Evolutionary conservation across 2,888 invertebrate genomes (phyloP).

Genomic region (Lycophotia porphyrea): DNA sequence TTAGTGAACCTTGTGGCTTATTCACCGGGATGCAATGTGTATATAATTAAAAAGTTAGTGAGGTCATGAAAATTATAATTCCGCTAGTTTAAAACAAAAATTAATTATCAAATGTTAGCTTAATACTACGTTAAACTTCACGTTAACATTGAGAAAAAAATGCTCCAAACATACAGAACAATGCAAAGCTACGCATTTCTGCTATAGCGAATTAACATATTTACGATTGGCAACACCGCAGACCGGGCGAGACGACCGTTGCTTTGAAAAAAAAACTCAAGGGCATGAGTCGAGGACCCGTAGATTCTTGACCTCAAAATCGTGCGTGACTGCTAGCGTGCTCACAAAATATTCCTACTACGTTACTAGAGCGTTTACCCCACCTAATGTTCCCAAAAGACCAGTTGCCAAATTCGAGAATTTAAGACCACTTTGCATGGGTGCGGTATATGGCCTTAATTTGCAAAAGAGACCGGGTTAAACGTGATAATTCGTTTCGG

Average conservation of each 20-base stretch:
- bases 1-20: slow-evolving; percentile 11
- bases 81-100: background rate
- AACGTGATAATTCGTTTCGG: slow-evolving; percentile 6
- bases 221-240: slow-evolving; percentile 61
- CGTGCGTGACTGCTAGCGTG: slow-evolving; percentile 70
- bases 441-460: slow-evolving; percentile 34
- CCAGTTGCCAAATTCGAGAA: slow-evolving; percentile 33
- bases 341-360: slow-evolving; percentile 67
- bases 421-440: slow-evolving; percentile 27
- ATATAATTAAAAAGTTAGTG: slow-evolving; percentile 29
- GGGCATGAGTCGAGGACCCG: slow-evolving; percentile 85
- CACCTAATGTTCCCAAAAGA: slow-evolving; percentile 53
- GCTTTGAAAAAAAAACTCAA: slow-evolving; percentile 84
- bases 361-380: slow-evolving; percentile 73
- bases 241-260: slow-evolving; percentile 73
- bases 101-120: background rate
- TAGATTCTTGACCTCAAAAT: slow-evolving; percentile 86
- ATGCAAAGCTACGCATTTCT: slow-evolving; percentile 45
- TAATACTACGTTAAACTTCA: background rate
- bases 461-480: slow-evolving; percentile 24
- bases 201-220: slow-evolving; percentile 56
- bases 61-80: slow-evolving; percentile 19
- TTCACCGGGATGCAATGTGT: slow-evolving; percentile 6
- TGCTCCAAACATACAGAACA: slow-evolving; percentile 27
- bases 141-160: background rate